A percentile compares a stretch with the other conserved stretches of the same genome.
These are phyloP conservation scores for Aphaenogaster rudis DNA, from an alignment of 1,140 invertebrate genomes.

Conservation along the genomic window DNA sequence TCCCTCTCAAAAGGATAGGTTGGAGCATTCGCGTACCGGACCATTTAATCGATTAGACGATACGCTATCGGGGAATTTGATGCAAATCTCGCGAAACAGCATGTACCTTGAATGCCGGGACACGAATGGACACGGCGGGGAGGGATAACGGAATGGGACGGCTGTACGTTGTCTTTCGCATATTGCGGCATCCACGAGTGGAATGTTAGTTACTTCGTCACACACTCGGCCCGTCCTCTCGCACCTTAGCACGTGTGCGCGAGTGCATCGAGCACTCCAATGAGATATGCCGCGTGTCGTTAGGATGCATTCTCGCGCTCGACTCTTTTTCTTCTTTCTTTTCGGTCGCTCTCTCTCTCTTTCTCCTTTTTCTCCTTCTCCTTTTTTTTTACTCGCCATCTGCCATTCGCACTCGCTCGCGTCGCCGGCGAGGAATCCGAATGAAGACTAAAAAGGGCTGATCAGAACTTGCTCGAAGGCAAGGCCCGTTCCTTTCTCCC, in stretches of 20 bases:
- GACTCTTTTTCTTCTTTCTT: background rate
- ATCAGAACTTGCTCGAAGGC: constrained; percentile 58
- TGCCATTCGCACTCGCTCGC: constrained; percentile 23
- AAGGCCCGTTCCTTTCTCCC: constrained; percentile 17
- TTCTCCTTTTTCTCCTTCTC: background rate
- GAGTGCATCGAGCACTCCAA: constrained; percentile 53
- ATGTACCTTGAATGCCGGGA: constrained; percentile 28
- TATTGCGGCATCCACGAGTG: constrained; percentile 41
- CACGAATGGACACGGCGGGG: constrained; percentile 4
- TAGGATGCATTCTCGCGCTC: constrained; percentile 29
- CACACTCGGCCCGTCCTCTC: constrained; percentile 40
- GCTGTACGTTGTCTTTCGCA: constrained; percentile 44
- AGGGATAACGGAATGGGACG: constrained; percentile 52
- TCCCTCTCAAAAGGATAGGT: background rate
- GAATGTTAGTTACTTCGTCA: constrained; percentile 63
- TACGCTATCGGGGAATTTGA: constrained; percentile 2
- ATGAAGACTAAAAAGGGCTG: constrained; percentile 62
- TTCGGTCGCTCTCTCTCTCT: background rate
- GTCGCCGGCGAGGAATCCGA: constrained; percentile 48
- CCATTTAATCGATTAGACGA: background rate
- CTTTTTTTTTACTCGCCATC: constrained; percentile 9
- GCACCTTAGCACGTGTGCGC: constrained; percentile 42
- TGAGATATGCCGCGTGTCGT: constrained; percentile 59
- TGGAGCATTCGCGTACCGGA: background rate
- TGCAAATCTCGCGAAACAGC: constrained; percentile 19